Percentiles rank a stretch among this genome's conserved stretches.
Evolutionary conservation across 2,113 vertebrate genomes (phyloP).

Genomic region (Eclectus roratus): DNA sequence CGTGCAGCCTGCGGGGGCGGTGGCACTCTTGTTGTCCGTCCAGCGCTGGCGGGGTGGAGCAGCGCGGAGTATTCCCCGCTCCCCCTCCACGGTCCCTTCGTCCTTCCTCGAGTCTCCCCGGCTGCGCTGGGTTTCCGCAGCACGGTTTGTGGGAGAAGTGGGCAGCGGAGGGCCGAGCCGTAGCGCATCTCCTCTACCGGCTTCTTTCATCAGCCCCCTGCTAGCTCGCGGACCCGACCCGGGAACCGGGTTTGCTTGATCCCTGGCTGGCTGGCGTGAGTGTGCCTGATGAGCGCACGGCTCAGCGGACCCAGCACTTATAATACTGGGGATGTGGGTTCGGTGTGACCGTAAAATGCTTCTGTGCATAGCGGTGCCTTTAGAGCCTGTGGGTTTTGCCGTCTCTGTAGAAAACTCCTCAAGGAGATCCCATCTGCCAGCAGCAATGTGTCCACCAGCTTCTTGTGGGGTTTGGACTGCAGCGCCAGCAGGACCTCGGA

Average conservation of each 20-base stretch:
- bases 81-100: not conserved
- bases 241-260: fast-evolving
- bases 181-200: not conserved
- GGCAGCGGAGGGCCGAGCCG: not conserved
- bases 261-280: fast-evolving
- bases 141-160: not conserved
- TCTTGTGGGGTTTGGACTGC: conserved; percentile 58
- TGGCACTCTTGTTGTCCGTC: not conserved
- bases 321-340: fast-evolving
- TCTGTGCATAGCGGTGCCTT: not conserved
- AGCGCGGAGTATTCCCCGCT: not conserved
- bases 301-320: not conserved
- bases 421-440: conserved; percentile 78
- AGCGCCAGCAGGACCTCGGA: conserved; percentile 66
- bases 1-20: not conserved
- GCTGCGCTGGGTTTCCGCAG: not conserved
- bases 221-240: fast-evolving
- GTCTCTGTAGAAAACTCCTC: conserved; percentile 75
- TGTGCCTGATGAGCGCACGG: fast-evolving
- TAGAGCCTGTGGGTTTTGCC: not conserved
- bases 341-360: fast-evolving
- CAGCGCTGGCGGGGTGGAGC: not conserved
- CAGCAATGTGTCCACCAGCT: conserved; percentile 65
- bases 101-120: not conserved
- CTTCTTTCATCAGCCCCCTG: fast-evolving